Evolutionary conservation across 2,888 invertebrate species (phyloP), one percentile per base, ranked within the genome.

Genomic region (Andrena fulva): DNA sequence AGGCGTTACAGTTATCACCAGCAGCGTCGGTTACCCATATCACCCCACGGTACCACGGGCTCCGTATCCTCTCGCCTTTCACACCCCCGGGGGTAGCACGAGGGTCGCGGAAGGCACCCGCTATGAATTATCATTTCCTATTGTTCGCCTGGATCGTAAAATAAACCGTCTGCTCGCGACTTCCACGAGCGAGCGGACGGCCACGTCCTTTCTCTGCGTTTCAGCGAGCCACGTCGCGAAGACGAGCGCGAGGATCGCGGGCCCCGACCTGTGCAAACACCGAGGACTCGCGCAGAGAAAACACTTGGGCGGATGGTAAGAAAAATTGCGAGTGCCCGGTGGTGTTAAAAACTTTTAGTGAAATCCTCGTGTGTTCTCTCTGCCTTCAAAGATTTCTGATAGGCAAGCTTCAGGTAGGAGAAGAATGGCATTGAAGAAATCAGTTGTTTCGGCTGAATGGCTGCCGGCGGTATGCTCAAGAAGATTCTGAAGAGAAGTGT

Each of bases 71-170:
- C 35, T 70, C 16, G 73, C 52, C 16, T 71, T 69, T 20, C 52
- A 52, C 10, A 20, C 71, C 42, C 71, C 80, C 42, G 42, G 42
- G 86, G 86, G 85, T 90, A 89, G 90, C 85, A 85, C 88, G 86
- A 85, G 89, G 85, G 89, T 89, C 86, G 87, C 82, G 80, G 85
- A 80, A 86, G 85, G 83, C 85, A 84, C 79, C 66, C 83, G 84
- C 83, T 87, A 91, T 92, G 90, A 92, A 92, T 92, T 92, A 92
- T 91, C 90, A 91, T 90, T 89, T 86, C 87, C 91, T 85, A 92
- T 92, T 92, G 92, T 92, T 89, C 89, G 82, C 80, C 5, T 76
- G 71, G 87, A 82, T 85, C 90, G 86, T 91, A 90, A 91, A 91
- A 90, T 91, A 90, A 42, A 90, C 76, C 80, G 77, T 62, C 64